phyloP scores from a whole-genome alignment of 2,888 invertebrate species.

The Asteroscopus sphinx region DNA sequence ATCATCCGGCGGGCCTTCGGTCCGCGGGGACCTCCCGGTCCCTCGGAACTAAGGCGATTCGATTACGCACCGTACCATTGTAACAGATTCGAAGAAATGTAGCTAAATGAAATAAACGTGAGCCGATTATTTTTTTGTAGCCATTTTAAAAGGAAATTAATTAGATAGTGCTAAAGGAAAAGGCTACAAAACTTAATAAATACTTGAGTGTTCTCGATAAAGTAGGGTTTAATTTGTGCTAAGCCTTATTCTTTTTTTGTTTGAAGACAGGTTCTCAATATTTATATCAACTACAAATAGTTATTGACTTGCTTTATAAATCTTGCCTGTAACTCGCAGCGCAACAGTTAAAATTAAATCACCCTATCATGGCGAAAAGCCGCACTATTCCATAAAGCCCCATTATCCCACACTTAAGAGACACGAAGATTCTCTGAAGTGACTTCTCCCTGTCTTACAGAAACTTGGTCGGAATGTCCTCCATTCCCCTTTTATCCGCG shows the following conservation, averaged over 20 bases:
- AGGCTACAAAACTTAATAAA: not conserved
- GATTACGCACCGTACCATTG: conserved; percentile 57
- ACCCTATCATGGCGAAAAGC: conserved; percentile 48
- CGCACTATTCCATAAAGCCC: conserved; percentile 54
- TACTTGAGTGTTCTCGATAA: no score
- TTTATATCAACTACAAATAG: no score
- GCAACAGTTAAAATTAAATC: conserved; percentile 49
- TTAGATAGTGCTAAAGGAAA: conserved; percentile 9
- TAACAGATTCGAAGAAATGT: conserved; percentile 64
- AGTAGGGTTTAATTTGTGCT: no score
- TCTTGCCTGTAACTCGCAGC: not conserved
- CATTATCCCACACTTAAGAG: conserved; percentile 66
- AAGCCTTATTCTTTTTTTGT: no score
- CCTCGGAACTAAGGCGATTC: conserved; percentile 64
- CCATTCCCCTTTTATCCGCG: conserved; percentile 67
- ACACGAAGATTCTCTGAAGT: conserved; percentile 60
- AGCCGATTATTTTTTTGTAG: conserved; percentile 45
- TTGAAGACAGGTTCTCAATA: no score
- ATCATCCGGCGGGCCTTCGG: conserved; percentile 71
- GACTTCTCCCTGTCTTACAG: conserved; percentile 65
- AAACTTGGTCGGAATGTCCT: conserved; percentile 59
- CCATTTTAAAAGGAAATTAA: conserved; percentile 17
- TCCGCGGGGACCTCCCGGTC: conserved; percentile 66
- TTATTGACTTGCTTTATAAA: not conserved
- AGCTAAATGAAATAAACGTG: conserved; percentile 55